phyloP scores from a whole-genome alignment of 1,140 invertebrate species.

The Bursaphelenchus mucronatus region DNA sequence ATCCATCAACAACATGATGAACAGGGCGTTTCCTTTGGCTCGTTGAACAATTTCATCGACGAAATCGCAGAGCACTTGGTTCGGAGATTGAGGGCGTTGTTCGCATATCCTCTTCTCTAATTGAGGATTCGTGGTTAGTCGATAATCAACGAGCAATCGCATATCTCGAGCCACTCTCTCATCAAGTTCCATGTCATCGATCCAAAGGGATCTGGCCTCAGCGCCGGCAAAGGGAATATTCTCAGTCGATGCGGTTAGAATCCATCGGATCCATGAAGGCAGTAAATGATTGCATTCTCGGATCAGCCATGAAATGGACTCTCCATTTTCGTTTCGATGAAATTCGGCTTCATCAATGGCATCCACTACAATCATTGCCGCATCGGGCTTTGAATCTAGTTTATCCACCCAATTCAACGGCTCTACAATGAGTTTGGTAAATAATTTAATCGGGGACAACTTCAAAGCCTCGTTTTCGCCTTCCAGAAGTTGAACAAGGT shows the following conservation, averaged over 20 bases:
- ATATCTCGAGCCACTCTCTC: conserved; percentile 63
- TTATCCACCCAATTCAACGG: conserved; percentile 22
- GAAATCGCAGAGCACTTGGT: conserved; percentile 70
- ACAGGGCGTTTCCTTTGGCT: conserved; percentile 82
- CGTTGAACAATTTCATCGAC: conserved; percentile 76
- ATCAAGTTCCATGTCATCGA: conserved; percentile 46
- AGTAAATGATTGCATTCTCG: conserved; percentile 11
- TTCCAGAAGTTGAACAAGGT: conserved; percentile 25
- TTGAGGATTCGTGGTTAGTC: conserved; percentile 76
- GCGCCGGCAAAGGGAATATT: conserved; percentile 9
- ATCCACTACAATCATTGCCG: conserved; percentile 29
- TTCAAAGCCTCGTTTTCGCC: conserved; percentile 23
- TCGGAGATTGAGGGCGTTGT: conserved; percentile 64
- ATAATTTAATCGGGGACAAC: conserved; percentile 36
- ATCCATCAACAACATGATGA: conserved; percentile 84
- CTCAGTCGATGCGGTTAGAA: conserved; percentile 26
- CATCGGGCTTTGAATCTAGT: conserved; percentile 6
- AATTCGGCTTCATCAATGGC: conserved; percentile 24
- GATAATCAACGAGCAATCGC: conserved; percentile 73
- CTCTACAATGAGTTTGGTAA: conserved; percentile 27
- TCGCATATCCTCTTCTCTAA: conserved; percentile 70
- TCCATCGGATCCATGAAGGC: conserved; percentile 31
- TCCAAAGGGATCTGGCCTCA: conserved; percentile 17
- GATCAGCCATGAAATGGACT: conserved; percentile 42
- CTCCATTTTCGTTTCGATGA: conserved; percentile 42